phyloP scores from a whole-genome alignment of 2,888 invertebrate species.

The Eugnorisma glareosa region DNA sequence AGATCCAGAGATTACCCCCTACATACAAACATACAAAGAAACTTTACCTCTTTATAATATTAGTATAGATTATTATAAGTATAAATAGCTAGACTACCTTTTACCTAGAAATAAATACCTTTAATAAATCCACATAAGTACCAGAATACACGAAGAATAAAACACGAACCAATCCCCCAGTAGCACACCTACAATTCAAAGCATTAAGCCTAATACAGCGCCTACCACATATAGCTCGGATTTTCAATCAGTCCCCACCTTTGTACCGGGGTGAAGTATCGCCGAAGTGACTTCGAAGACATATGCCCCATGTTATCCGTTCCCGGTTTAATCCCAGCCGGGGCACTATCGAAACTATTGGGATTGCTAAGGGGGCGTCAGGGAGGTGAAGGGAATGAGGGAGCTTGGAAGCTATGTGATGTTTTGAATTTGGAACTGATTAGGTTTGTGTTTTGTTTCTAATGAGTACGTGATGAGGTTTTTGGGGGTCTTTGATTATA shows the following conservation, averaged over 20 bases:
- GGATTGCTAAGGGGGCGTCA: constrained; percentile 57
- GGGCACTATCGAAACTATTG: constrained; percentile 71
- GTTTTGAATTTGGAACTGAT: constrained; percentile 54
- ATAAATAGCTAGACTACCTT: neutral
- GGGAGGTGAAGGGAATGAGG: constrained; percentile 39
- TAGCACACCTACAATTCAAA: constrained; percentile 39
- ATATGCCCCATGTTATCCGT: constrained; percentile 74
- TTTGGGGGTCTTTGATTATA: too few relatives aligned
- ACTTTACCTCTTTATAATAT: neutral
- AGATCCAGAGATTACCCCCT: too few relatives aligned
- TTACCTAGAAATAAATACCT: neutral
- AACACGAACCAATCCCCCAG: neutral
- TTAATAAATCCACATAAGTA: neutral
- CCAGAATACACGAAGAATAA: neutral
- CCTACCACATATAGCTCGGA: constrained; percentile 64
- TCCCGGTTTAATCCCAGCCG: constrained; percentile 75
- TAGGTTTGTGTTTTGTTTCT: constrained; percentile 44
- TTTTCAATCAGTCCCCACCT: constrained; percentile 76
- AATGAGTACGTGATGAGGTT: constrained; percentile 5
- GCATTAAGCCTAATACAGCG: constrained; percentile 64
- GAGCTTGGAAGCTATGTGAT: constrained; percentile 23
- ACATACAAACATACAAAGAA: neutral
- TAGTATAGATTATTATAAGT: neutral
- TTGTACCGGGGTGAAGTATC: constrained; percentile 72
- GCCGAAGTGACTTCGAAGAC: constrained; percentile 70